Evolutionary conservation across 2,888 invertebrate species (phyloP), one percentile per base, ranked within the genome.

Genomic region (Nasonovia ribisnigri): DNA sequence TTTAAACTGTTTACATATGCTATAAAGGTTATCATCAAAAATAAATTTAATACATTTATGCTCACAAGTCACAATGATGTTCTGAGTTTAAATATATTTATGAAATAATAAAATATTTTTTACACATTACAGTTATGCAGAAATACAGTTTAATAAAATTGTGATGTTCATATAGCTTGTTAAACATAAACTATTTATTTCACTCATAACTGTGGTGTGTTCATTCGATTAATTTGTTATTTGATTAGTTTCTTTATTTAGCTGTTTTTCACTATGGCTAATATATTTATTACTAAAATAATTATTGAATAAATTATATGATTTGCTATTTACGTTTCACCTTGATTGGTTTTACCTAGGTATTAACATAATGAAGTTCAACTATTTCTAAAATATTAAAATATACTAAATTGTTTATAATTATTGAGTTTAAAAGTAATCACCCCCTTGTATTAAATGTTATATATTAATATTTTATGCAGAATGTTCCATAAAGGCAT

Each of bases 111-210:
- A 48, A 48, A 77, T 84, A 20, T 77, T 54, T 43, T 91, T 54
- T 20, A 1, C 10, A 20, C 2, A 90, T 43, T 89, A 29, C 4
- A 84, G 43, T 91, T 84, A 42, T 84, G 6, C 16, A 42, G 20
- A 84, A 91, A 51, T 54, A 20, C 54, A 91, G 54, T 84, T 91
- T 20, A 77, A 84, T 54, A 43, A 42, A 84, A 54, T 43, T 91
- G 6, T 84, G 84, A 77, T 20, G 6, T 2, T 46, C 4, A 60
- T 11, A 60, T 48, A 84, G 54, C 54, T 84, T 54, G 5, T 91
- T 29, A 42, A 51, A 36, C 16, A 51, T 91, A 84, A 54, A 51
- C 84, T 16, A 84, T 91, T 84, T 84, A 20, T 91, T 54, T 51
- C 24, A 89, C 20, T 89, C 57, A 51, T 88, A 57, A 57, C 46